Evolutionary conservation across 2,888 invertebrate species (phyloP).

Genomic region (Heliconius charithonia): DNA sequence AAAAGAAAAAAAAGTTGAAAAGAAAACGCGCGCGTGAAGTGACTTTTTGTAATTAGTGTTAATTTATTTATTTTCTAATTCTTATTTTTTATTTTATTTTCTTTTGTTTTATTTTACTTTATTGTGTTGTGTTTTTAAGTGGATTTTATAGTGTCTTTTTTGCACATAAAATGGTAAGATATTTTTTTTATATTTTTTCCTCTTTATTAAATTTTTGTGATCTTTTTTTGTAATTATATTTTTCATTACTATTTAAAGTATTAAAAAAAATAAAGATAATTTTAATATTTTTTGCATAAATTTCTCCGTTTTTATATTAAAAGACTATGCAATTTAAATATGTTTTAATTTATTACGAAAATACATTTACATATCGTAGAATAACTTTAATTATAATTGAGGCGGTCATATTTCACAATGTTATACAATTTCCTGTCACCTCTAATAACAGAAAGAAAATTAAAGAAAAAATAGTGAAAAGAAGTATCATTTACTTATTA

Average conservation of each 20-base stretch:
- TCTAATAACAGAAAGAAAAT: too few species aligned
- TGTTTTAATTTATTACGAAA: background rate
- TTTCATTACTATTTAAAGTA: background rate
- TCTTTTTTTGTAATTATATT: background rate
- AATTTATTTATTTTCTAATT: conserved; percentile 8
- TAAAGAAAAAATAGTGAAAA: too few species aligned
- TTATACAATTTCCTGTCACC: background rate
- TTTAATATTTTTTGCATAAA: background rate
- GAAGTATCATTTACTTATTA: too few species aligned
- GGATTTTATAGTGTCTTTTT: conserved; percentile 9
- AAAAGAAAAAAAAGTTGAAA: conserved; percentile 20
- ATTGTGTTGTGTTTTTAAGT: conserved; percentile 25
- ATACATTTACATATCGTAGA: too few species aligned
- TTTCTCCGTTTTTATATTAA: background rate
- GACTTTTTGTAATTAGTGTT: conserved; percentile 36
- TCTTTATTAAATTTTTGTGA: background rate
- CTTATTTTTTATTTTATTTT: conserved; percentile 12
- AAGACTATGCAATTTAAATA: background rate
- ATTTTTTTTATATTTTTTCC: background rate
- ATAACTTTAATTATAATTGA: too few species aligned
- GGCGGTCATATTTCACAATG: too few species aligned
- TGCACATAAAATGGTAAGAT: conserved; percentile 5
- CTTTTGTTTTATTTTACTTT: conserved; percentile 21
- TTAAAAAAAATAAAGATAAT: too few species aligned
- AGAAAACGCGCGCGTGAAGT: conserved; percentile 37